Percentiles rank a stretch among this genome's conserved stretches.
Evolutionary conservation across 2,888 invertebrate species (phyloP).

Genomic region (Latheticus oryzae): DNA sequence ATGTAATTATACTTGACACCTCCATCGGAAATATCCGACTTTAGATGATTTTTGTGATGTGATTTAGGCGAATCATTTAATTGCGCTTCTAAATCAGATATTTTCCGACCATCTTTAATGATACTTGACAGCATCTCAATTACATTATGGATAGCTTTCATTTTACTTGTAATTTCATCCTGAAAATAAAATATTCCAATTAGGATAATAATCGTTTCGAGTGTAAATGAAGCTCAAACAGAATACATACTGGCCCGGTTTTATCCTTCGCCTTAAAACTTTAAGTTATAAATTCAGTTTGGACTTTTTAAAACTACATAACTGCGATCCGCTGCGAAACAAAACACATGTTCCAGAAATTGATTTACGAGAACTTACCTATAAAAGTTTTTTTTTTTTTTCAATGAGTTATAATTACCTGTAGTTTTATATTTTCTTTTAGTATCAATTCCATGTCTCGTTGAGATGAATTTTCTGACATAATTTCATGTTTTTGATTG

Average conservation of each 20-base stretch:
- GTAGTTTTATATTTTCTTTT: constrained; percentile 85
- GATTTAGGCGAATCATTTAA: constrained; percentile 53
- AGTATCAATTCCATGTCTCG: constrained; percentile 80
- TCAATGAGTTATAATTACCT: constrained; percentile 71
- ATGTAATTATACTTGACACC: constrained; percentile 76
- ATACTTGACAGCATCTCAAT: constrained; percentile 89
- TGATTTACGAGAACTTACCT: constrained; percentile 2
- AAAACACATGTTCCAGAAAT: constrained; percentile 49
- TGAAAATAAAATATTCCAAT: constrained; percentile 61
- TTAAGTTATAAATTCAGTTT: constrained; percentile 44
- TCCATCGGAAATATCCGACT: constrained; percentile 53
- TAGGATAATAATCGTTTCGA: constrained; percentile 18
- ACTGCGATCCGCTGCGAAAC: constrained; percentile 57
- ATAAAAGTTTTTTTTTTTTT: background rate
- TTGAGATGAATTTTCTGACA: constrained; percentile 76
- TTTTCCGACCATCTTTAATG: constrained; percentile 77
- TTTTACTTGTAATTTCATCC: constrained; percentile 82
- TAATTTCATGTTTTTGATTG: constrained; percentile 82
- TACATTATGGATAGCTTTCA: constrained; percentile 87
- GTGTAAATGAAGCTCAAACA: constrained; percentile 39
- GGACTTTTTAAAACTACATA: constrained; percentile 9
- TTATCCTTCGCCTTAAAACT: constrained; percentile 44
- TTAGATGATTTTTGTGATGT: constrained; percentile 54
- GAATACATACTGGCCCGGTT: constrained; percentile 57
- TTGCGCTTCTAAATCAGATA: constrained; percentile 63